Evolutionary conservation across 2,888 invertebrate species (phyloP), one percentile per base, ranked within the genome.

Genomic region (Odontocolon sp.): DNA sequence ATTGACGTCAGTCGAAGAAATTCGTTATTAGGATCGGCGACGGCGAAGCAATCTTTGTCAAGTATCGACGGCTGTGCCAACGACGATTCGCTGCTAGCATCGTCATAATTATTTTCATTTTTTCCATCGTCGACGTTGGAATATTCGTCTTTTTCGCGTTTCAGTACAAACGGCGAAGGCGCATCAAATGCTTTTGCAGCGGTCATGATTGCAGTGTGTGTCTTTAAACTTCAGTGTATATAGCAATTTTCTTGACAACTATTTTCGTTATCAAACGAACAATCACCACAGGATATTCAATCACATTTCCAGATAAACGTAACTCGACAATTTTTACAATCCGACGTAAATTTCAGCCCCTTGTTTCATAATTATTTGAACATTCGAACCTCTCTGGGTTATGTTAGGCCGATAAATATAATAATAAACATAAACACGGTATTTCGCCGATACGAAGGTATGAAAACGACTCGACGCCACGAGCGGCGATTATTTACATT

Each of bases 1-100:
- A 84, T 85, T 38, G 86, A 81, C 5, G 85, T 87, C 6, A 88
- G 80, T 28, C 83, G 85, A 40, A 87, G 80, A 59, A 87, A 87
- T 57, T 87, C 86, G 18, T 84, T 80, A 3, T 79, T 83, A 1
- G 80, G 67, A 67, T 85, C 83, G 8, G 61, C 61, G 11, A 77
- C 68, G 61, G 80, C 71, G 3, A 81, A 61, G 45, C 72, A 71
- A 77, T 83, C 82, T 11, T 79, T 84, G 3, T 79, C 81, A 3
- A 84, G 81, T 63, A 87, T 81, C 2, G 82, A 80, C 3, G 87
- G 87, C 63, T 85, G 72, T 3, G 84, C 71, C 70, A 87, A 67
- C 2, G 84, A 81, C 8, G 83, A 78, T 23, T 81, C 70, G 42
- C 81, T 81, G 36, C 77, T 74, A 16, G 80, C 80, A 50, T 86